phyloP scores from a whole-genome alignment of 2,888 invertebrate species.

The Metopia argyrocephala region DNA sequence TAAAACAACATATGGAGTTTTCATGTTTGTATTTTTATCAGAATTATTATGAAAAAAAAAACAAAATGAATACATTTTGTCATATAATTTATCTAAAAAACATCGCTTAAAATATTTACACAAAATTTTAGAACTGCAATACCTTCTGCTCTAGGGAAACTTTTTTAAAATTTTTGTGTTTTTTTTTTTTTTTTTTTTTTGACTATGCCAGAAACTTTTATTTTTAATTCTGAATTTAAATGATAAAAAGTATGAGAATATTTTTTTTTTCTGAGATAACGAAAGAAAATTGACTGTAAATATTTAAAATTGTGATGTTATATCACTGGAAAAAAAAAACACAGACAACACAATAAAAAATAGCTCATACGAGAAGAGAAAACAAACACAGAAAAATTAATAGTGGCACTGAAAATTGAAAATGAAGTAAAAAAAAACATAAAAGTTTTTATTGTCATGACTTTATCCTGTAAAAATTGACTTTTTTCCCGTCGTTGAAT shows the following conservation, averaged over 20 bases:
- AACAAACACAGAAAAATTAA: background rate
- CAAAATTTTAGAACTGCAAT: no score
- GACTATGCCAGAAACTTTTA: background rate
- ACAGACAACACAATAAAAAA: background rate
- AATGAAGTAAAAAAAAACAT: background rate
- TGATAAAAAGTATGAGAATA: slow-evolving; percentile 30
- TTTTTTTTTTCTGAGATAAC: slow-evolving; percentile 21
- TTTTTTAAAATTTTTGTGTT: background rate
- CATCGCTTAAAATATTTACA: no score
- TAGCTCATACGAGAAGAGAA: slow-evolving; percentile 2
- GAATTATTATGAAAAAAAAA: no score
- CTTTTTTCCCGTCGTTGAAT: background rate
- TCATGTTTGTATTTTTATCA: no score
- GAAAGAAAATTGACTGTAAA: slow-evolving; percentile 65
- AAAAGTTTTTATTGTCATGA: slow-evolving; percentile 51
- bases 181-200: no score
- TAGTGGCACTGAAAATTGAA: slow-evolving; percentile 13
- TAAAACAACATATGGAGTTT: no score
- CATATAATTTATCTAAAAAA: no score
- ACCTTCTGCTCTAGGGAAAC: no score
- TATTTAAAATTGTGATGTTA: slow-evolving; percentile 47
- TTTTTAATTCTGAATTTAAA: background rate
- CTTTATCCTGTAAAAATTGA: slow-evolving; percentile 34
- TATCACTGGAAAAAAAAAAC: background rate
- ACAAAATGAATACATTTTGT: no score